A percentile compares a stretch with the other conserved stretches of the same genome.
Conservation (phyloP, 30 jellyfish, hydroid and myxozoan species). For the Rhopilema esculentum region DNA sequence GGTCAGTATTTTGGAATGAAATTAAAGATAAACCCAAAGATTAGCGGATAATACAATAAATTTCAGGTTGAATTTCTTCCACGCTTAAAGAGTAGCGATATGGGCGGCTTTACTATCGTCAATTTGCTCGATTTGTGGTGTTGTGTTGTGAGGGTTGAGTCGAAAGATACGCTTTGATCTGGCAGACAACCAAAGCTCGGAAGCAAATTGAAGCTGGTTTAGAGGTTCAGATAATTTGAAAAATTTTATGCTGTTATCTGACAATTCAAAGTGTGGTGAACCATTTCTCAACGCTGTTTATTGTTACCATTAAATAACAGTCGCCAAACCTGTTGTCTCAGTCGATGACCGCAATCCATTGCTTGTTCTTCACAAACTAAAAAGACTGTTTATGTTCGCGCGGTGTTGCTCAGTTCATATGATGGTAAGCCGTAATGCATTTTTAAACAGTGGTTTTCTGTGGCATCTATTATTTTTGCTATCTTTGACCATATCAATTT, state of each 20-base stretch:
- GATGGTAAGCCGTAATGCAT: neutral
- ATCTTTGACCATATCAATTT: neutral
- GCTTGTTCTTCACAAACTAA: neutral
- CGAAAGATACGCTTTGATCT: neutral
- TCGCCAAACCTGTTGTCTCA: neutral
- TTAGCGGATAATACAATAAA: neutral
- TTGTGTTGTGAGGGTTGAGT: neutral
- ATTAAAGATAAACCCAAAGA: neutral
- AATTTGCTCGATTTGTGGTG: neutral
- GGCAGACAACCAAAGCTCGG: neutral
- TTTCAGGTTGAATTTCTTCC: neutral
- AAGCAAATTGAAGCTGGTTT: neutral
- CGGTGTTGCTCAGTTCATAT: neutral
- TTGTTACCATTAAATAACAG: neutral
- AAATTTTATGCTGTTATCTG: neutral
- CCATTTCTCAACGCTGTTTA: neutral
- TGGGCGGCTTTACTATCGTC: neutral
- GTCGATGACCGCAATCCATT: neutral
- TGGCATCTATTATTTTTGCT: neutral
- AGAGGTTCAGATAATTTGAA: neutral
- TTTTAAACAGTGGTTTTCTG: neutral
- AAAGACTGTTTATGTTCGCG: neutral
- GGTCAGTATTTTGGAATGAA: neutral
- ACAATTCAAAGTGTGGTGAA: neutral
- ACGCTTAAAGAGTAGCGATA: neutral